phyloP scores from a whole-genome alignment of 2,888 invertebrate genomes.

The Acronicta psi region DNA sequence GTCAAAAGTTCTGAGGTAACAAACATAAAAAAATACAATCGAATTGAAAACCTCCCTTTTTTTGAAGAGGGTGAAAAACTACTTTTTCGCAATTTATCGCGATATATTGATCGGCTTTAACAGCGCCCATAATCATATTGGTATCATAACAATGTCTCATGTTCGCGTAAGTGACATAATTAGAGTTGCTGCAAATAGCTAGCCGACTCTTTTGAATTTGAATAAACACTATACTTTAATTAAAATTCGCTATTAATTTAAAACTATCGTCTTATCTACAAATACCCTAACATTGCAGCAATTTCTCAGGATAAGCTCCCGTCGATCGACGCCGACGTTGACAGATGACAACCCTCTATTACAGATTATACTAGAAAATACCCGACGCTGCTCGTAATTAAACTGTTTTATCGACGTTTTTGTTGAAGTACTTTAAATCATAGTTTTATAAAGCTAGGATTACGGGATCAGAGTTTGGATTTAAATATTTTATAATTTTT shows the following conservation, averaged over 20 bases:
- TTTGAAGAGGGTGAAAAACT: too few species aligned
- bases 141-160: too few species aligned
- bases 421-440: background rate
- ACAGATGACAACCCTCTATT: constrained; percentile 56
- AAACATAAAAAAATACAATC: too few species aligned
- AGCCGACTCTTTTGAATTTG: background rate
- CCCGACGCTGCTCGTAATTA: constrained; percentile 43
- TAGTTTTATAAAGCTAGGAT: background rate
- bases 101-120: too few species aligned
- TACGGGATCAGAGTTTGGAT: background rate
- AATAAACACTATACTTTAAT: too few species aligned
- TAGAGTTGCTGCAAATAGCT: too few species aligned
- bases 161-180: too few species aligned
- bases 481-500: too few species aligned
- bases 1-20: too few species aligned
- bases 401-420: constrained; percentile 32
- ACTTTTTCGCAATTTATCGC: too few species aligned
- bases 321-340: constrained; percentile 58
- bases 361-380: constrained; percentile 48
- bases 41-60: too few species aligned
- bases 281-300: constrained; percentile 36
- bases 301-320: constrained; percentile 61
- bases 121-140: too few species aligned
- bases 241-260: constrained; percentile 16
- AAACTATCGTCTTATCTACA: constrained; percentile 30